Percentiles rank a stretch among this genome's conserved stretches.
Conservation (phyloP, 2,113 vertebrate genomes). For the Lichenostomus cassidix region DNA sequence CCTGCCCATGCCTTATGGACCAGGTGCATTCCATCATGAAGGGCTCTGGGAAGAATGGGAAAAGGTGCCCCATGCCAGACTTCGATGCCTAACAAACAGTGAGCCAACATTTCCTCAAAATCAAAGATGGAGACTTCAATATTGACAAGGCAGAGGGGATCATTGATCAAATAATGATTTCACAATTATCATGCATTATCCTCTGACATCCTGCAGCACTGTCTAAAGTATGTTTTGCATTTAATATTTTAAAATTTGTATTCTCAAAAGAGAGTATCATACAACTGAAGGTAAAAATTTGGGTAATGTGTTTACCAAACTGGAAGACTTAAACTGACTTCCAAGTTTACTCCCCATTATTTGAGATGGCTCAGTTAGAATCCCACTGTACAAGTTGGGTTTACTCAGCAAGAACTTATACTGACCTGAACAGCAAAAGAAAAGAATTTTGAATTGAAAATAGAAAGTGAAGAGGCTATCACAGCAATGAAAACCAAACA, state of each 20-base stretch:
- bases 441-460: not conserved
- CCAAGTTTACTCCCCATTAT: not conserved
- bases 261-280: not conserved
- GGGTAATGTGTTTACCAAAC: not conserved
- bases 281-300: not conserved
- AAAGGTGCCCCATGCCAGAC: not conserved
- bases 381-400: fast-evolving
- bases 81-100: not conserved
- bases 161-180: not conserved
- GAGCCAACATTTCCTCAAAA: not conserved
- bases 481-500: not conserved
- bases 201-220: not conserved
- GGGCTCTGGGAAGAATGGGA: not conserved
- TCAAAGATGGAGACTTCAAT: not conserved
- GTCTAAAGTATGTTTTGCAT: not conserved
- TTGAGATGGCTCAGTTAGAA: not conserved
- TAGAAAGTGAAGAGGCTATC: not conserved
- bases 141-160: not conserved
- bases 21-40: not conserved
- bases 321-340: not conserved
- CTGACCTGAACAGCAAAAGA: not conserved
- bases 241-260: not conserved
- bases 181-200: not conserved
- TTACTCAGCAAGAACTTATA: not conserved
- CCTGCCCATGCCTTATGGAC: not conserved